Evolutionary conservation across 1,140 invertebrate species (phyloP).

Genomic region (Pseudobourletiella spinata): DNA sequence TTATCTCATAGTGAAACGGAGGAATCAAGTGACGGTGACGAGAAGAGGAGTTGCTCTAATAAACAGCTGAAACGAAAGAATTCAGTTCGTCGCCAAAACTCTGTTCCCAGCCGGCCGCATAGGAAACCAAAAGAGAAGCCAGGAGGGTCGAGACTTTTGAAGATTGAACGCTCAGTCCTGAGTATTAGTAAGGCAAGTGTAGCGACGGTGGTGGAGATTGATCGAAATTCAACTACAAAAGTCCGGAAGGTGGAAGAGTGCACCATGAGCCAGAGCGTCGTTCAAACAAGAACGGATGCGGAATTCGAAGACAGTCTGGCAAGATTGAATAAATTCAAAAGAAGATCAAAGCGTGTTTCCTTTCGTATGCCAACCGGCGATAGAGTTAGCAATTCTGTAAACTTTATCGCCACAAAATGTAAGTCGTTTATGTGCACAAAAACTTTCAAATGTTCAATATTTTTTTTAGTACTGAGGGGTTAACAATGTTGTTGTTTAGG

Average conservation of each 20-base stretch:
- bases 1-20: conserved; percentile 33
- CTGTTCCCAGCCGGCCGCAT: not conserved
- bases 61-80: not conserved
- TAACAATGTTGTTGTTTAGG: conserved; percentile 9
- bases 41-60: not conserved
- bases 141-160: not conserved
- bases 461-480: not conserved
- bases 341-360: not conserved
- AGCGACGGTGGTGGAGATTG: not conserved
- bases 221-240: not conserved
- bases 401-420: conserved; percentile 5
- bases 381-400: not conserved
- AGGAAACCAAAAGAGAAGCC: conserved; percentile 11
- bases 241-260: not conserved
- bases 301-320: not conserved
- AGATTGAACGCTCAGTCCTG: conserved; percentile 6
- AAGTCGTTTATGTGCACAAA: not conserved
- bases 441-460: not conserved
- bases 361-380: not conserved
- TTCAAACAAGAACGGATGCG: not conserved
- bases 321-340: not conserved
- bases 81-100: conserved; percentile 5
- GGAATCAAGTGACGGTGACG: conserved; percentile 17
- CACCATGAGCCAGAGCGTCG: not conserved
- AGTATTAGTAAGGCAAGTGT: conserved; percentile 13